These are phyloP conservation scores for Drepanosiphum platanoidis DNA, from an alignment of 2,888 invertebrate species.

Conservation along the genomic window DNA sequence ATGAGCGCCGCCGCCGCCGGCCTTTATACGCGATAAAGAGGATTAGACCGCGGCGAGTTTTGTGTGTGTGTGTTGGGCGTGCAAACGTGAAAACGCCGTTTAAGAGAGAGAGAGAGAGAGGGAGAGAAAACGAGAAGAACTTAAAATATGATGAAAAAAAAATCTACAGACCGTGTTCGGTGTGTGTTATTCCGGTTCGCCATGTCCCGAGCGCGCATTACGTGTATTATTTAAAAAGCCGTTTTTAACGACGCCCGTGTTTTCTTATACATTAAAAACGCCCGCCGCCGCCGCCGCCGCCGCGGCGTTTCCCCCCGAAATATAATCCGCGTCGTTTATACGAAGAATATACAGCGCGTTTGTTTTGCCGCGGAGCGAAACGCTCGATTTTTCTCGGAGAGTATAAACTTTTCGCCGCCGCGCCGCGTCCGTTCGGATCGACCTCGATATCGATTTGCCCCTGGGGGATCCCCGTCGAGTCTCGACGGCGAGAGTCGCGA, in stretches of 20 bases:
- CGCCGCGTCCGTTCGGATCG: too few species aligned
- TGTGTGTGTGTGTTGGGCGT: neutral
- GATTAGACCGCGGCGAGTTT: constrained; percentile 11
- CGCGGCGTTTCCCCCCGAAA: neutral
- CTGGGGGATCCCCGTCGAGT: too few species aligned
- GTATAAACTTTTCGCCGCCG: too few species aligned
- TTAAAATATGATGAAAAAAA: too few species aligned
- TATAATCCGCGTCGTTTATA: neutral
- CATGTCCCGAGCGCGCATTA: too few species aligned
- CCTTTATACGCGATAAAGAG: constrained; percentile 25
- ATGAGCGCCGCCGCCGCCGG: neutral
- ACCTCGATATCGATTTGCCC: too few species aligned
- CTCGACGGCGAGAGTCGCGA: too few species aligned
- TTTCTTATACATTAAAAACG: constrained; percentile 25
- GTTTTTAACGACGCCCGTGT: neutral
- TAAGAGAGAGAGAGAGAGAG: neutral
- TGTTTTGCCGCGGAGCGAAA: too few species aligned
- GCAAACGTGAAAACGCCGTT: constrained; percentile 18
- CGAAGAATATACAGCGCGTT: too few species aligned
- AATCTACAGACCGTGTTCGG: too few species aligned
- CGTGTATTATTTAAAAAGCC: constrained; percentile 36
- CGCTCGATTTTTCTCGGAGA: too few species aligned
- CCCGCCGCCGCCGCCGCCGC: neutral
- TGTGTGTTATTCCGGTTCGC: neutral
- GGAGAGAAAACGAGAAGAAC: neutral